Conservation (phyloP, 2,888 invertebrate genomes). For the Beris chalybata region DNA sequence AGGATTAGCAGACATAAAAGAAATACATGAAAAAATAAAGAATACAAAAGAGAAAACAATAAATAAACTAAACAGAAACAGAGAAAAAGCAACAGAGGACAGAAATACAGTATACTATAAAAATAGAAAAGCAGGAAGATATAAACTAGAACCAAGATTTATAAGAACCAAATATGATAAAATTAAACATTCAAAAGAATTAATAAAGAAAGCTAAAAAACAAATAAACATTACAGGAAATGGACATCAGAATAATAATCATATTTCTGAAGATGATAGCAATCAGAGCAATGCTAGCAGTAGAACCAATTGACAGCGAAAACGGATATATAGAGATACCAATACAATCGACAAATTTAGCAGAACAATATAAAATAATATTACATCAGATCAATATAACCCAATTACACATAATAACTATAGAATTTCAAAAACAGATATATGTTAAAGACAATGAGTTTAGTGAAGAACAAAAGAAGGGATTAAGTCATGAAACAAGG, state of each 20-base stretch:
- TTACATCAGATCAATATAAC: neutral
- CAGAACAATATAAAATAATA: neutral
- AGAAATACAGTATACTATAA: too few relatives aligned
- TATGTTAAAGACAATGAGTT: neutral
- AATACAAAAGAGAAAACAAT: too few relatives aligned
- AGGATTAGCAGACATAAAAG: too few relatives aligned
- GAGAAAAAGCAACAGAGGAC: too few relatives aligned
- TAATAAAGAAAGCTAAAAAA: too few relatives aligned
- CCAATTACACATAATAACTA: neutral
- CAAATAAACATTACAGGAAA: neutral
- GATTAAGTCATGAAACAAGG: neutral
- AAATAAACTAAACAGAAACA: too few relatives aligned
- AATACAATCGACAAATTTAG: neutral
- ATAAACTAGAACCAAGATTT: too few relatives aligned
- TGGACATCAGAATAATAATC: too few relatives aligned
- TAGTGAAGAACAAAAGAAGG: neutral
- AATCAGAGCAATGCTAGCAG: neutral
- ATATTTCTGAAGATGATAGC: neutral
- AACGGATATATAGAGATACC: neutral
- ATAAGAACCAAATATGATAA: too few relatives aligned
- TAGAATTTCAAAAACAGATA: neutral
- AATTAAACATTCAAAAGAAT: too few relatives aligned
- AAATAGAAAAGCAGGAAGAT: too few relatives aligned
- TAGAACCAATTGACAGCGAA: slow-evolving; percentile 1
- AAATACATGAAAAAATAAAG: too few relatives aligned